phyloP scores from a whole-genome alignment of 2,113 vertebrate genomes.

The Lepisosteus osseus region DNA sequence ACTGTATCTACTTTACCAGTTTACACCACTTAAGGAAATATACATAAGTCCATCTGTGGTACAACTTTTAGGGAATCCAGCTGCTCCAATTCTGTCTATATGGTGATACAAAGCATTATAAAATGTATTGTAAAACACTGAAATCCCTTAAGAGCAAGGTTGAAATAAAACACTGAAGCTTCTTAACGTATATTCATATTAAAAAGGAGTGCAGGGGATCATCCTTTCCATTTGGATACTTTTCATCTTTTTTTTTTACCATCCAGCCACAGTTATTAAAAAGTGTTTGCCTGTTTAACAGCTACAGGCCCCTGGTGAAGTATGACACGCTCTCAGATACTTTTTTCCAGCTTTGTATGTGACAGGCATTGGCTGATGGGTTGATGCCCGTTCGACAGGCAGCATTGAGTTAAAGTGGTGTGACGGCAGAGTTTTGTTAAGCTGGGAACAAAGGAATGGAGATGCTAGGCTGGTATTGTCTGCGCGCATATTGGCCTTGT shows the following conservation, averaged over 20 bases:
- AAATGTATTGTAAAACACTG: slow-evolving; percentile 15
- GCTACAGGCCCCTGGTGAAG: slow-evolving; percentile 57
- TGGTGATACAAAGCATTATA: slow-evolving; percentile 39
- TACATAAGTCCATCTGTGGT: slow-evolving; percentile 49
- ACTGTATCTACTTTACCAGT: background rate
- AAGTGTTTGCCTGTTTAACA: slow-evolving; percentile 25
- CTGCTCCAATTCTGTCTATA: slow-evolving; percentile 65
- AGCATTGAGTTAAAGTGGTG: slow-evolving; percentile 95
- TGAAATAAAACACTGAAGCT: slow-evolving; percentile 10
- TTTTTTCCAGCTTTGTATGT: slow-evolving; percentile 74
- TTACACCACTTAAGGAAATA: slow-evolving; percentile 36
- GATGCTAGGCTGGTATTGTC: slow-evolving; percentile 83
- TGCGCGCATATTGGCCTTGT: slow-evolving; percentile 82
- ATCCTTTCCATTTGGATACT: slow-evolving; percentile 24
- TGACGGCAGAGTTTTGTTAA: slow-evolving; percentile 98
- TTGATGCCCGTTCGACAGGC: slow-evolving; percentile 92
- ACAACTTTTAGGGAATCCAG: slow-evolving; percentile 63
- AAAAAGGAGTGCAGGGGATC: slow-evolving; percentile 32
- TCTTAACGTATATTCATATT: slow-evolving; percentile 42
- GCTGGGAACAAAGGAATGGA: slow-evolving; percentile 92
- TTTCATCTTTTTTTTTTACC: slow-evolving; percentile 22
- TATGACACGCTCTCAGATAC: slow-evolving; percentile 74
- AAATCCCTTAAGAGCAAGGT: slow-evolving; percentile 30
- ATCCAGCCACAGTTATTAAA: slow-evolving; percentile 22
- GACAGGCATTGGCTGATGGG: slow-evolving; percentile 85